A percentile compares a stretch with the other conserved stretches of the same genome.
Conservation (phyloP, 2,888 invertebrate genomes). For the Sisyra terminalis region DNA sequence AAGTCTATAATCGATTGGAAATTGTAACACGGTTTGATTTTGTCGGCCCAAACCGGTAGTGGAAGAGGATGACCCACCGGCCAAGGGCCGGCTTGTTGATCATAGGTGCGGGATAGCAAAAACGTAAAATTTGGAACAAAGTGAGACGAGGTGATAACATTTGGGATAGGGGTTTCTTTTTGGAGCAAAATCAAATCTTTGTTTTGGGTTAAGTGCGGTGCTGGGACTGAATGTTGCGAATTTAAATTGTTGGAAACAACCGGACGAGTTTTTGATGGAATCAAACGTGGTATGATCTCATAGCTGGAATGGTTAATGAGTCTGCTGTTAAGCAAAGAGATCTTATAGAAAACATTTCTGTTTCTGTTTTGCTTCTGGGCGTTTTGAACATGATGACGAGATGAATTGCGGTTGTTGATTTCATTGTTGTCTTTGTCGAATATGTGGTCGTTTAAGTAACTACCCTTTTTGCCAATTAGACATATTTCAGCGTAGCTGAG, state of each 20-base stretch:
- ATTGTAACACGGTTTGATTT: slow-evolving; percentile 29
- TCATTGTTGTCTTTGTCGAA: not conserved
- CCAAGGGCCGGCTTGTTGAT: slow-evolving; percentile 39
- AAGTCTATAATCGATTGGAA: slow-evolving; percentile 43
- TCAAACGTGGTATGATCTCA: not conserved
- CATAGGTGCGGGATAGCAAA: slow-evolving; percentile 18
- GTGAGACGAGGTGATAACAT: not conserved
- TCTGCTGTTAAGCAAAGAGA: not conserved
- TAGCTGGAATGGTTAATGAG: not conserved
- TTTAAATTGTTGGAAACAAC: not conserved
- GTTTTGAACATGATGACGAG: not conserved
- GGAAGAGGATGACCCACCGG: slow-evolving; percentile 55
- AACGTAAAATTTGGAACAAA: not conserved
- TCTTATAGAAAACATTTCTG: not conserved
- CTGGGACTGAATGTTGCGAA: not conserved
- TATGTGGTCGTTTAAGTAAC: not conserved
- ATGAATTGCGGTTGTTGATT: not conserved
- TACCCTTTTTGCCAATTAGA: slow-evolving; percentile 6
- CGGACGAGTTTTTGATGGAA: not conserved
- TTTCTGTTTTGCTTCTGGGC: not conserved
- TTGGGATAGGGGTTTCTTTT: not conserved
- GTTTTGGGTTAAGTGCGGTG: not conserved
- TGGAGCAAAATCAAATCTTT: not conserved
- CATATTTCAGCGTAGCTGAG: slow-evolving; percentile 5
- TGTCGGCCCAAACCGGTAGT: slow-evolving; percentile 53